Conservation (phyloP, 2,113 vertebrate genomes). For the Hucho hucho region DNA sequence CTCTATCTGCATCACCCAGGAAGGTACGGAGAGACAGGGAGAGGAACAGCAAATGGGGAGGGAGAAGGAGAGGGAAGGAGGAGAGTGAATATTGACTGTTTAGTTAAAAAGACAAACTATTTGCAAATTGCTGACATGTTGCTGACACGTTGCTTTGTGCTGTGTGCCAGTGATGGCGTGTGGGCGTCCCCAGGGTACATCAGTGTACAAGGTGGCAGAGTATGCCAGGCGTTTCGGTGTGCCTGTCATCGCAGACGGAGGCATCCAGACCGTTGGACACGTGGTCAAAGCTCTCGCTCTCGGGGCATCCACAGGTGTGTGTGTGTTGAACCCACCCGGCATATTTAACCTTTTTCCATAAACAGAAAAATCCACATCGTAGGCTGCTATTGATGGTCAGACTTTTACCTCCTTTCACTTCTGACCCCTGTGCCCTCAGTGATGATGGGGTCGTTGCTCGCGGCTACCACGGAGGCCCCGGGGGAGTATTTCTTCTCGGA, state of each 20-base stretch:
- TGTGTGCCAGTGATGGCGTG: conserved; percentile 85
- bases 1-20: conserved; percentile 94
- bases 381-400: too few relatives aligned
- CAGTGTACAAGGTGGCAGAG: conserved; percentile 91
- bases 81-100: neutral
- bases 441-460: conserved; percentile 93
- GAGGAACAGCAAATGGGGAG: too few relatives aligned
- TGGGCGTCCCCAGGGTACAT: conserved; percentile 88
- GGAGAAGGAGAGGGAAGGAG: neutral
- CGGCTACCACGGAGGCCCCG: conserved; percentile 89
- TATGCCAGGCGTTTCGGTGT: conserved; percentile 90
- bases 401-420: neutral
- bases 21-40: conserved; percentile 71
- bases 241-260: conserved; percentile 89
- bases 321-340: too few relatives aligned
- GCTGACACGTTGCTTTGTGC: neutral
- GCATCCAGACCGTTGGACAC: conserved; percentile 90
- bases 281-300: conserved; percentile 90
- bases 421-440: conserved; percentile 62
- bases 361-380: too few relatives aligned
- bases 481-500: conserved; percentile 95
- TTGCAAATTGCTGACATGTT: neutral
- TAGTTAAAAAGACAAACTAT: too few relatives aligned
- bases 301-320: conserved; percentile 87
- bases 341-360: too few relatives aligned